Percentiles rank a stretch among this genome's conserved stretches.
Evolutionary conservation across 2,797 vertebrate species (phyloP).

Genomic region (Callimico goeldii): DNA sequence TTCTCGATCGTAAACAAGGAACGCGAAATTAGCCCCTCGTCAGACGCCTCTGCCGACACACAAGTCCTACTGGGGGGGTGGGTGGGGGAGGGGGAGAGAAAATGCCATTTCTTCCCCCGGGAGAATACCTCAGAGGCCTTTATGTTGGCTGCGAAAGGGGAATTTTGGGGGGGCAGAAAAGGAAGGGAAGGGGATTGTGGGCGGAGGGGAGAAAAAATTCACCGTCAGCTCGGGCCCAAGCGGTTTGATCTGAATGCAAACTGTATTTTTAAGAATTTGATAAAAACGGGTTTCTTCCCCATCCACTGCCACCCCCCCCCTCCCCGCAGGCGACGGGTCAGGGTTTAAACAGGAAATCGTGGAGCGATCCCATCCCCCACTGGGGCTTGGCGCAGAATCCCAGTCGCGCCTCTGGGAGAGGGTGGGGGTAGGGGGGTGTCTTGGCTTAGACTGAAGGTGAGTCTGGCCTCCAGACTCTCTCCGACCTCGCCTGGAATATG

Average conservation of each 20-base stretch:
- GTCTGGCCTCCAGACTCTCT: background rate
- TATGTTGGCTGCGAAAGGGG: conserved; percentile 72
- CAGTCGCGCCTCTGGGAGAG: background rate
- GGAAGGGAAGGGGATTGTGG: conserved; percentile 35
- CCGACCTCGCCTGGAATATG: background rate
- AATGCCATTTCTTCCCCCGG: conserved; percentile 76
- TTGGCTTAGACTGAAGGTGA: conserved; percentile 19
- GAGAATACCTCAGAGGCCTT: conserved; percentile 79
- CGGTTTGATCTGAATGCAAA: conserved; percentile 62
- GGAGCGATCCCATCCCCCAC: conserved; percentile 71
- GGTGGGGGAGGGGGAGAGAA: conserved; percentile 70
- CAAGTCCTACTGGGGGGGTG: conserved; percentile 57
- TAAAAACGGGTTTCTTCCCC: conserved; percentile 43
- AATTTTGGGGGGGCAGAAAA: conserved; percentile 64
- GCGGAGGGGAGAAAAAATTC: conserved; percentile 62
- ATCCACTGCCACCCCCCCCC: fast-evolving
- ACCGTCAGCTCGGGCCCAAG: background rate
- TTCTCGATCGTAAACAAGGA: conserved; percentile 80
- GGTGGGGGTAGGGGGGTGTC: background rate
- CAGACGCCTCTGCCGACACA: conserved; percentile 76
- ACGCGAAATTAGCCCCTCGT: conserved; percentile 80
- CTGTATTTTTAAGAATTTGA: conserved; percentile 64
- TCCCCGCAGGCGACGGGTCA: background rate
- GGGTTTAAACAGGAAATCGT: conserved; percentile 73
- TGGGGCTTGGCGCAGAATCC: background rate